phyloP scores from a whole-genome alignment of 2,113 vertebrate genomes.

The Zosterops lateralis region DNA sequence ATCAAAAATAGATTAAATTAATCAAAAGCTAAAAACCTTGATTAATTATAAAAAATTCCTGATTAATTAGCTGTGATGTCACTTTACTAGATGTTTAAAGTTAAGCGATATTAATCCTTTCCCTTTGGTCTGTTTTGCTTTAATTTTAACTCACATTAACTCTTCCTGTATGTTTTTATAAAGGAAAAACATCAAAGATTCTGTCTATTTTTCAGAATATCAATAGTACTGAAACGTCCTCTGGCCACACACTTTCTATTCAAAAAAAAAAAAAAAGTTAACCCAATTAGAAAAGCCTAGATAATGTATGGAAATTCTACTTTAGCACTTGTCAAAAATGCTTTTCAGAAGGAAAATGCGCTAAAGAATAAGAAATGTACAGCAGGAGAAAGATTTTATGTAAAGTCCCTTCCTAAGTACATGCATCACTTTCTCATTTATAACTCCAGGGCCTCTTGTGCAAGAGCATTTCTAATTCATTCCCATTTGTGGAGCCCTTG shows the following conservation, averaged over 20 bases:
- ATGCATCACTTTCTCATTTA: slow-evolving; percentile 52
- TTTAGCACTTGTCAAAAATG: slow-evolving; percentile 46
- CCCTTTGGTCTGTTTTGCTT: slow-evolving; percentile 7
- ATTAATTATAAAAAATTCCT: background rate
- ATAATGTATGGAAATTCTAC: background rate
- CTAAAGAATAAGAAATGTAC: slow-evolving; percentile 38
- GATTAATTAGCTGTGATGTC: background rate
- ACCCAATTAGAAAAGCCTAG: background rate
- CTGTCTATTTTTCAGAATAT: background rate
- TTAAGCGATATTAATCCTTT: background rate
- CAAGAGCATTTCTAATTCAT: slow-evolving; percentile 66
- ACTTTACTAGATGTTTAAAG: background rate
- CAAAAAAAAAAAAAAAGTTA: background rate
- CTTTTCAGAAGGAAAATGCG: slow-evolving; percentile 22
- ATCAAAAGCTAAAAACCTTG: background rate
- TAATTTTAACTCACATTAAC: background rate
- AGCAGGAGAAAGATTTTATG: background rate
- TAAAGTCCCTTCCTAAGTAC: slow-evolving; percentile 9
- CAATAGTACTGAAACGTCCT: background rate
- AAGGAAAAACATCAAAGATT: background rate
- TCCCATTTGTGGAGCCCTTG: slow-evolving; percentile 57
- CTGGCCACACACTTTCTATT: background rate
- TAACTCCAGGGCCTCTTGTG: slow-evolving; percentile 33
- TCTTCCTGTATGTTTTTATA: background rate
- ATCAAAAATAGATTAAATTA: background rate